Conservation (phyloP, 2,113 vertebrate species). For the Saguinus imperator region DNA sequence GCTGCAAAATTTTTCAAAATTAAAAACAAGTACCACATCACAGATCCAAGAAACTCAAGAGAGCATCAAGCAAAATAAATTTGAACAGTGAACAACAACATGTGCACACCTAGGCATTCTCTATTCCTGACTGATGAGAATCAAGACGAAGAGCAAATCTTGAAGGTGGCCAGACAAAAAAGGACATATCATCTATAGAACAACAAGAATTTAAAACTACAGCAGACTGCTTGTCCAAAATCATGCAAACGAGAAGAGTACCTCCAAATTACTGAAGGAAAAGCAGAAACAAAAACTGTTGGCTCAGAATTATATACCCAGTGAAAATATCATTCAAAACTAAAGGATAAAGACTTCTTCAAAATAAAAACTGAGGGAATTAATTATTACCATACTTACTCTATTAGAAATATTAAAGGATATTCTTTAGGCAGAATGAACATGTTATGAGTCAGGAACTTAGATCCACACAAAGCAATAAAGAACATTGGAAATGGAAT, state of each 20-base stretch:
- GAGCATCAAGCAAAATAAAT: neutral
- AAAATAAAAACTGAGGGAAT: neutral
- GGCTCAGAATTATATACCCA: neutral
- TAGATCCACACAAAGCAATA: neutral
- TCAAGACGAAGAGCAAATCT: neutral
- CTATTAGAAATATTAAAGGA: neutral
- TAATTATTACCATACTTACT: neutral
- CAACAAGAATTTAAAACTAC: neutral
- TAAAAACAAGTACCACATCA: neutral
- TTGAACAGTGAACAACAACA: neutral
- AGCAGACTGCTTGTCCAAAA: neutral
- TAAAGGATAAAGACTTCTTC: neutral
- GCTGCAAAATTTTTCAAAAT: neutral
- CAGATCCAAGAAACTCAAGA: neutral
- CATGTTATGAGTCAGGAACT: neutral
- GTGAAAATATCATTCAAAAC: conserved; percentile 1
- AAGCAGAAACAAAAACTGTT: neutral
- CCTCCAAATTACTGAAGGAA: neutral
- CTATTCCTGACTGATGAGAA: neutral
- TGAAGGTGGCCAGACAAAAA: neutral
- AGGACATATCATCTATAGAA: neutral
- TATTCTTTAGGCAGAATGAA: neutral
- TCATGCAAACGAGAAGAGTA: neutral
- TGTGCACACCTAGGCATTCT: neutral
- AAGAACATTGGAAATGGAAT: neutral